These are phyloP conservation scores for Megaptera novaeangliae DNA, from an alignment of 2,113 vertebrate genomes.

Conservation along the genomic window DNA sequence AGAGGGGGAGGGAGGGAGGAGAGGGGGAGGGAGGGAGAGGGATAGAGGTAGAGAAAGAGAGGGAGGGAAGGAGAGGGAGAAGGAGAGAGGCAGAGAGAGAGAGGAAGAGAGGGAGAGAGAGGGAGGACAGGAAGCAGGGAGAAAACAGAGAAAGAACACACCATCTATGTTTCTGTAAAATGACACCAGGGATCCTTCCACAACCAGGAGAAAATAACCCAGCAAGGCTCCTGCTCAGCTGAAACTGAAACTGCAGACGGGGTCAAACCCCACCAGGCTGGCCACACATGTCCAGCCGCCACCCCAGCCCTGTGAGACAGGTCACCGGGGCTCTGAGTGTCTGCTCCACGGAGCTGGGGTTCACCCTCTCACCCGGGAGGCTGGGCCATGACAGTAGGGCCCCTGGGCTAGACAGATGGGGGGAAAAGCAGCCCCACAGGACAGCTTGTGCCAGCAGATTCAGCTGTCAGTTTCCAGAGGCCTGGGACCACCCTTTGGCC, in stretches of 20 bases:
- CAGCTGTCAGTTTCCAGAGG: background rate
- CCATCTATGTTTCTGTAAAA: background rate
- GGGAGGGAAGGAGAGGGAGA: too few species aligned
- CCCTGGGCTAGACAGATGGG: background rate
- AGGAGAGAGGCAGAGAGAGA: too few species aligned
- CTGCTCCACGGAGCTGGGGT: fast-evolving
- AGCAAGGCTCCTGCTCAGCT: background rate
- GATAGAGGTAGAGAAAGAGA: too few species aligned
- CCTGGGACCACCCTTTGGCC: background rate
- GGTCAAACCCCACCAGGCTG: background rate
- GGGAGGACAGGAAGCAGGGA: too few species aligned
- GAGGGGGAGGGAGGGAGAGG: too few species aligned
- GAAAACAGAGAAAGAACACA: background rate
- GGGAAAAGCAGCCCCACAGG: fast-evolving
- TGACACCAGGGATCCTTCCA: background rate
- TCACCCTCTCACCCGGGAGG: fast-evolving
- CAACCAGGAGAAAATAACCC: background rate
- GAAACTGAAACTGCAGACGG: background rate
- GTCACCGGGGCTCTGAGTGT: background rate
- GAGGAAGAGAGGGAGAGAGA: background rate
- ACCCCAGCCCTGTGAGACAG: background rate
- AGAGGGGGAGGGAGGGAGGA: too few species aligned
- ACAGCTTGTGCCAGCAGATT: background rate
- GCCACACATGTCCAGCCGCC: background rate
- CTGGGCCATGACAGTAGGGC: fast-evolving